Conservation (phyloP, 2,888 invertebrate species). For the Crioceris asparagi region DNA sequence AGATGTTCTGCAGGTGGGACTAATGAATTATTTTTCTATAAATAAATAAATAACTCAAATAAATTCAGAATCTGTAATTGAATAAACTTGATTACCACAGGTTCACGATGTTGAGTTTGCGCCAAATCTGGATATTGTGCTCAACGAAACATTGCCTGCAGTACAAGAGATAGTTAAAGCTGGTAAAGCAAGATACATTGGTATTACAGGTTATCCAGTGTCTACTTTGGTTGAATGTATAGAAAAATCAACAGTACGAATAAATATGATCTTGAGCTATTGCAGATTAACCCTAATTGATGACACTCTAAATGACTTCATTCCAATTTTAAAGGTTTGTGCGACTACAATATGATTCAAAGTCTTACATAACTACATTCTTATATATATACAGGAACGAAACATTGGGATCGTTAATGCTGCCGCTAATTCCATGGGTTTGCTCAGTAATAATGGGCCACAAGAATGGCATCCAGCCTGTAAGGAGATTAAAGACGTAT, state of each 20-base stretch:
- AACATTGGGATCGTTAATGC: constrained; percentile 77
- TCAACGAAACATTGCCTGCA: constrained; percentile 80
- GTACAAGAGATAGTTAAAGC: constrained; percentile 61
- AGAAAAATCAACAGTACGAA: constrained; percentile 45
- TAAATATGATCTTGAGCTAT: constrained; percentile 68
- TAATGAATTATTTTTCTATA: too few relatives aligned
- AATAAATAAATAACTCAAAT: neutral
- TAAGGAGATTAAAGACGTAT: constrained; percentile 49
- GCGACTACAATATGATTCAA: neutral
- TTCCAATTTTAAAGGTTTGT: constrained; percentile 65
- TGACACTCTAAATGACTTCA: constrained; percentile 59
- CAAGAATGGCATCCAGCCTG: constrained; percentile 73
- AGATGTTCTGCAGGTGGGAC: constrained; percentile 73
- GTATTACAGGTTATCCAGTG: constrained; percentile 79
- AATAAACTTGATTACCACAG: constrained; percentile 37
- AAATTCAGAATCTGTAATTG: neutral
- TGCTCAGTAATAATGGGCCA: constrained; percentile 65
- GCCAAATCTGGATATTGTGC: constrained; percentile 56
- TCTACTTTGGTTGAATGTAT: constrained; percentile 63
- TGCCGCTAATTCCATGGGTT: constrained; percentile 70
- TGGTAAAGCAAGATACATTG: constrained; percentile 68
- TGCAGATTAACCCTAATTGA: constrained; percentile 72
- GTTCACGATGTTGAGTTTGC: constrained; percentile 91
- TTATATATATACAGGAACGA: constrained; percentile 36
- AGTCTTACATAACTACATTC: neutral